Conservation (phyloP, 2,797 vertebrate genomes). For the Phalloptychus januarius region DNA sequence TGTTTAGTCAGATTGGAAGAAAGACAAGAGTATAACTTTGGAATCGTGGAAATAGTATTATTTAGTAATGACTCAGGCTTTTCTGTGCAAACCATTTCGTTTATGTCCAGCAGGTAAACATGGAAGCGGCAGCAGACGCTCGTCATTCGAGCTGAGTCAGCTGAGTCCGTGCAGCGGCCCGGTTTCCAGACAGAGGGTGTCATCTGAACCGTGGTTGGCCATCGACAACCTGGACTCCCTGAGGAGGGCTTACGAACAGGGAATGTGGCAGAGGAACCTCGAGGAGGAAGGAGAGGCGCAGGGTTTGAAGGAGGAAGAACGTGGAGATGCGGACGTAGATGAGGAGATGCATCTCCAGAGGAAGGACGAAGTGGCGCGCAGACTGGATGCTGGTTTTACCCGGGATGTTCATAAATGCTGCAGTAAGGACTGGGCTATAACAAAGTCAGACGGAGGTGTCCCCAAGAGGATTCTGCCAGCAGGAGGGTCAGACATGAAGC, state of each 20-base stretch:
- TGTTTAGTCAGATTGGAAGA: not conserved
- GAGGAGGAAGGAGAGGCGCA: constrained; percentile 20
- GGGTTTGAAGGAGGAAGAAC: constrained; percentile 14
- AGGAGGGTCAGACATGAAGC: constrained; percentile 19
- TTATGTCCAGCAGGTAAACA: constrained; percentile 33
- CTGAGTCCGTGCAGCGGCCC: constrained; percentile 13
- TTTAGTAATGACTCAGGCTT: not conserved
- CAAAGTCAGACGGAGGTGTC: not conserved
- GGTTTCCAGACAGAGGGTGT: constrained; percentile 42
- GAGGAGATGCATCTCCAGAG: constrained; percentile 21
- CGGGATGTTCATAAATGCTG: constrained; percentile 16
- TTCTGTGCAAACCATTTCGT: not conserved
- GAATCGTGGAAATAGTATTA: not conserved
- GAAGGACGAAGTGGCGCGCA: constrained; percentile 1
- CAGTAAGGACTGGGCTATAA: constrained; percentile 11
- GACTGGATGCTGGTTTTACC: constrained; percentile 18
- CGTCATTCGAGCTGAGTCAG: constrained; percentile 32
- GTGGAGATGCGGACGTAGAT: constrained; percentile 13
- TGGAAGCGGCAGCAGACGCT: constrained; percentile 37
- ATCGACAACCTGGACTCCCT: constrained; percentile 72
- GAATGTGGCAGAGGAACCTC: constrained; percentile 23
- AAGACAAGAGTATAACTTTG: not conserved
- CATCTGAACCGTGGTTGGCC: constrained; percentile 75
- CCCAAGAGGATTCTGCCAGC: constrained; percentile 10
- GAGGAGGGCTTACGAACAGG: constrained; percentile 62